Evolutionary conservation across 2,797 vertebrate species (phyloP).

Genomic region (Tapirus indicus): DNA sequence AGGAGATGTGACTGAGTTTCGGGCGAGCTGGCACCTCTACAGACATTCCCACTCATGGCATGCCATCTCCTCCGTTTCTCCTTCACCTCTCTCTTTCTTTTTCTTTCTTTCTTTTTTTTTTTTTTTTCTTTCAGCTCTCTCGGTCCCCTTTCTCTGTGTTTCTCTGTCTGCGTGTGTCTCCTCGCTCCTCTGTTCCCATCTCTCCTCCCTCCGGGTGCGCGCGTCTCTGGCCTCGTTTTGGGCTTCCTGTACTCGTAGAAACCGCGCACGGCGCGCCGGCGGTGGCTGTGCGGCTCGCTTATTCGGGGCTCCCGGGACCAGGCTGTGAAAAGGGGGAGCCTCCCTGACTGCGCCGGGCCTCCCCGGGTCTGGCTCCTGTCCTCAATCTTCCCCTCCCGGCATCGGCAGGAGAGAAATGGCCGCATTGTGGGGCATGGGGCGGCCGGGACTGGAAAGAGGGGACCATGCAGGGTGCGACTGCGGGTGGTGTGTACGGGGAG

Average conservation of each 20-base stretch:
- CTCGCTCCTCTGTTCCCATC: background rate
- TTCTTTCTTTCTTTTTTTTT: background rate
- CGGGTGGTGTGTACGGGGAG: background rate
- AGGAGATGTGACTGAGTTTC: slow-evolving; percentile 92
- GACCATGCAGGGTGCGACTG: background rate
- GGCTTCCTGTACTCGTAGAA: background rate
- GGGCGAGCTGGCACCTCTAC: slow-evolving; percentile 90
- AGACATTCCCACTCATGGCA: slow-evolving; percentile 51
- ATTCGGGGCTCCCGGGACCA: background rate
- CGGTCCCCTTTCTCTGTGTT: slow-evolving; percentile 78
- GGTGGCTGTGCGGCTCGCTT: background rate
- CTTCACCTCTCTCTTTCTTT: slow-evolving; percentile 25
- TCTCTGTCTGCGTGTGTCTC: slow-evolving; percentile 10
- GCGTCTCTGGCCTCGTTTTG: background rate
- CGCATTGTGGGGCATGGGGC: background rate
- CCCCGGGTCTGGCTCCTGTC: background rate
- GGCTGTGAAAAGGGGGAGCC: background rate
- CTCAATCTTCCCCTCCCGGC: background rate
- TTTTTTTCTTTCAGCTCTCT: background rate
- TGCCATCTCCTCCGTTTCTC: background rate
- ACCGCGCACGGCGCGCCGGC: background rate
- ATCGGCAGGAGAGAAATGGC: background rate
- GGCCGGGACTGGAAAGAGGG: background rate
- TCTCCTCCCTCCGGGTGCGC: background rate
- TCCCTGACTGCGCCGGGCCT: background rate